These are phyloP conservation scores for Cryptoblepharus egeriae DNA, from an alignment of 2,797 vertebrate species.

Conservation along the genomic window DNA sequence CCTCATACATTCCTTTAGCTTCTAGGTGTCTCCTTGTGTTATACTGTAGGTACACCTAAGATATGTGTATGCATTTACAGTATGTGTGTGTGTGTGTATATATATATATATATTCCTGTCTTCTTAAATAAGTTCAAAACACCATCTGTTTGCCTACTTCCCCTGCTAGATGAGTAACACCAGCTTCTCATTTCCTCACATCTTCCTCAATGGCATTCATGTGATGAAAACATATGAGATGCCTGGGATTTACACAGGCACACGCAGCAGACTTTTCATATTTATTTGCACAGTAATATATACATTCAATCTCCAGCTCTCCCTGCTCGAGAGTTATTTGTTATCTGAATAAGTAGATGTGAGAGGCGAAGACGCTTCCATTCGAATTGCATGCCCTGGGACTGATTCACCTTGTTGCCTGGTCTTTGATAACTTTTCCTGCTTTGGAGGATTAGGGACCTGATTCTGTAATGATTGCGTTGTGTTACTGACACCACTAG, in stretches of 20 bases:
- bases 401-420: constrained; percentile 41
- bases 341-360: constrained; percentile 65
- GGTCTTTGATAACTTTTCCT: constrained; percentile 17
- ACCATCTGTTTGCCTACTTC: neutral
- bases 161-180: constrained; percentile 39
- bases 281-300: constrained; percentile 52
- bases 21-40: neutral
- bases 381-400: constrained; percentile 33
- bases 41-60: too few species aligned
- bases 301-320: constrained; percentile 56
- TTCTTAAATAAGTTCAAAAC: constrained; percentile 3
- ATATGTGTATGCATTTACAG: too few species aligned
- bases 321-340: constrained; percentile 55
- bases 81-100: too few species aligned
- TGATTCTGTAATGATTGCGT: neutral
- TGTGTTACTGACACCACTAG: neutral
- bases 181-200: constrained; percentile 44
- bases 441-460: neutral
- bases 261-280: constrained; percentile 55
- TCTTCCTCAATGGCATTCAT: constrained; percentile 34
- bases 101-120: neutral
- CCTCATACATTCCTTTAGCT: neutral
- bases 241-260: constrained; percentile 49
- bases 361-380: constrained; percentile 53
- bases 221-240: constrained; percentile 56